Evolutionary conservation across 2,888 invertebrate genomes (phyloP).

Genomic region (Oithona nana): DNA sequence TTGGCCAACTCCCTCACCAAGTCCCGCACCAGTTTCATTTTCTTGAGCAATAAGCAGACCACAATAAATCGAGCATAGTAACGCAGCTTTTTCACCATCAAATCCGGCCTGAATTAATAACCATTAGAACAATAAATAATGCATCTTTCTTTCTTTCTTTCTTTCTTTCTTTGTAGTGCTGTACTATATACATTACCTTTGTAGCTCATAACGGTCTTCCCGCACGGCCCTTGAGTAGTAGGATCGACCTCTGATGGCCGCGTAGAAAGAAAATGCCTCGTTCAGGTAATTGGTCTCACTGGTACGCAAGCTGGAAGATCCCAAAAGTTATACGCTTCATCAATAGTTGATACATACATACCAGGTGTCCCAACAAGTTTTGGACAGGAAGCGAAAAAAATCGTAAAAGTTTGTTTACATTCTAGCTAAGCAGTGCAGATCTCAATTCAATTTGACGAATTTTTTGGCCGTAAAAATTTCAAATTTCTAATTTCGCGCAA

Average conservation of each 20-base stretch:
- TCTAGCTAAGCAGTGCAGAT: no score
- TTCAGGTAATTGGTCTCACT: conserved; percentile 89
- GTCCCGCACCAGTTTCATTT: conserved; percentile 78
- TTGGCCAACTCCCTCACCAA: conserved; percentile 72
- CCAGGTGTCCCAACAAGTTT: no score
- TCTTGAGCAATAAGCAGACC: conserved; percentile 76
- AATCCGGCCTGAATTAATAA: conserved; percentile 44
- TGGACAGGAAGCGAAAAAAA: background rate
- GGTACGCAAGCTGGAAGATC: conserved; percentile 58
- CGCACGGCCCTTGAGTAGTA: conserved; percentile 84
- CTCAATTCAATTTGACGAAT: no score
- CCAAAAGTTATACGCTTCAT: no score
- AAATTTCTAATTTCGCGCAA: background rate
- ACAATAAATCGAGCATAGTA: conserved; percentile 94
- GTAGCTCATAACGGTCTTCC: conserved; percentile 50
- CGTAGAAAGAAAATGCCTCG: conserved; percentile 90
- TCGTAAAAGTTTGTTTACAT: no score
- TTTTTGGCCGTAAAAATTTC: no score
- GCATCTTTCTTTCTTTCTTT: no score
- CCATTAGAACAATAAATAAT: no score
- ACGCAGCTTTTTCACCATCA: conserved; percentile 84
- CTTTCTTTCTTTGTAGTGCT: no score
- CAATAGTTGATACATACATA: background rate
- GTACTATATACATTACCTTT: no score
- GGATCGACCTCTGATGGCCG: conserved; percentile 75